These are phyloP conservation scores for Lymantria dispar DNA, from an alignment of 2,888 invertebrate species.

Conservation along the genomic window DNA sequence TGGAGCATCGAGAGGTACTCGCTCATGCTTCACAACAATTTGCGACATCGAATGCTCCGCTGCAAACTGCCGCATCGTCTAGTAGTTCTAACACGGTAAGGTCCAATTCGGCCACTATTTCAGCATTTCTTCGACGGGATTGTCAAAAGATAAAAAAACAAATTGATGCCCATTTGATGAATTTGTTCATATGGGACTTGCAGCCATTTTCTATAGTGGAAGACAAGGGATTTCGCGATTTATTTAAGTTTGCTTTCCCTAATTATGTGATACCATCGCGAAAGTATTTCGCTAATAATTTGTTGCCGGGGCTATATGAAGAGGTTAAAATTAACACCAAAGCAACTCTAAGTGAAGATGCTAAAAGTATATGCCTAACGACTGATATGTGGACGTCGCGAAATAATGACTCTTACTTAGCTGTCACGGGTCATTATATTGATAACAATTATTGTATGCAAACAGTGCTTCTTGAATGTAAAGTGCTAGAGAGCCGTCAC, in stretches of 20 bases:
- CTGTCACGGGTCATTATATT: slow-evolving; percentile 9
- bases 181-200: slow-evolving; percentile 18
- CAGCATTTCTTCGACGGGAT: slow-evolving; percentile 3
- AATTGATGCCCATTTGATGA: slow-evolving; percentile 19
- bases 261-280: slow-evolving; percentile 19
- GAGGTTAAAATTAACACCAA: slow-evolving; percentile 6
- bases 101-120: neutral
- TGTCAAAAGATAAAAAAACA: slow-evolving; percentile 14
- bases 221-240: slow-evolving; percentile 17
- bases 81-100: neutral
- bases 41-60: neutral
- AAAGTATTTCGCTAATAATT: slow-evolving; percentile 25
- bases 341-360: slow-evolving; percentile 9
- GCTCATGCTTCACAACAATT: neutral
- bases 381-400: slow-evolving; percentile 19
- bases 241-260: slow-evolving; percentile 17
- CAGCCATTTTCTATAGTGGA: slow-evolving; percentile 23
- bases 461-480: slow-evolving; percentile 4
- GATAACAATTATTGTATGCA: slow-evolving; percentile 5
- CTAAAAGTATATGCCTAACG: slow-evolving; percentile 15
- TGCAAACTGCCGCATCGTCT: too few relatives aligned
- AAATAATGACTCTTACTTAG: slow-evolving; percentile 9
- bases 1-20: neutral
- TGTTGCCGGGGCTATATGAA: slow-evolving; percentile 16
- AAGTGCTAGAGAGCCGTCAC: neutral